phyloP scores from a whole-genome alignment of 2,113 vertebrate genomes.

The Halcyon senegalensis region DNA sequence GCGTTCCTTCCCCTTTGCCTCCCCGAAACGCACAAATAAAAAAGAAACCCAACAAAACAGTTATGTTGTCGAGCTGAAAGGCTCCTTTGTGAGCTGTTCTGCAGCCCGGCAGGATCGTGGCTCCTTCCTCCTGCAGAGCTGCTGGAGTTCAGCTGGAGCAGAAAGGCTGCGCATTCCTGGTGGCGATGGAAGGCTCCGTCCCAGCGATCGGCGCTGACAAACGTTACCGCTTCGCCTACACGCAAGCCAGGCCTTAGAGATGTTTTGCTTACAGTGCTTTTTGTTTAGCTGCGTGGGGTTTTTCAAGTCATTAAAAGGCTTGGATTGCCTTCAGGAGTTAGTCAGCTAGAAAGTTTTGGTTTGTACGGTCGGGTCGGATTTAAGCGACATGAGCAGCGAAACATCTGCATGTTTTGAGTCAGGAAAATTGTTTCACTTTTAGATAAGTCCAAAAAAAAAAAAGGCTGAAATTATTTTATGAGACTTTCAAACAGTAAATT shows the following conservation, averaged over 20 bases:
- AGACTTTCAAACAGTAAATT: constrained; percentile 27
- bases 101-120: background rate
- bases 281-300: constrained; percentile 1
- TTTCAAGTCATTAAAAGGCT: constrained; percentile 9
- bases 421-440: constrained; percentile 27
- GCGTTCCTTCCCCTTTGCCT: background rate
- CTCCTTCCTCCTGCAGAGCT: background rate
- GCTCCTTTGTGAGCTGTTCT: constrained; percentile 26
- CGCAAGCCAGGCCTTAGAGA: background rate
- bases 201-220: background rate
- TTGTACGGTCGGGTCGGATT: background rate
- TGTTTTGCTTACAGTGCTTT: constrained; percentile 1
- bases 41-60: background rate
- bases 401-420: constrained; percentile 13
- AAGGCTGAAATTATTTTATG: constrained; percentile 15
- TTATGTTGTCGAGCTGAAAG: background rate
- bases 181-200: background rate
- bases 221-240: background rate
- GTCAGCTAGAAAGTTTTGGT: constrained; percentile 20
- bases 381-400: background rate
- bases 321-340: constrained; percentile 36
- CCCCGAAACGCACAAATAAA: background rate
- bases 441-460: background rate
- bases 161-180: background rate
- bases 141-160: background rate